Base-by-base conservation (phyloP, 1,140 invertebrate species). In the Anthonomus grandis region DNA sequence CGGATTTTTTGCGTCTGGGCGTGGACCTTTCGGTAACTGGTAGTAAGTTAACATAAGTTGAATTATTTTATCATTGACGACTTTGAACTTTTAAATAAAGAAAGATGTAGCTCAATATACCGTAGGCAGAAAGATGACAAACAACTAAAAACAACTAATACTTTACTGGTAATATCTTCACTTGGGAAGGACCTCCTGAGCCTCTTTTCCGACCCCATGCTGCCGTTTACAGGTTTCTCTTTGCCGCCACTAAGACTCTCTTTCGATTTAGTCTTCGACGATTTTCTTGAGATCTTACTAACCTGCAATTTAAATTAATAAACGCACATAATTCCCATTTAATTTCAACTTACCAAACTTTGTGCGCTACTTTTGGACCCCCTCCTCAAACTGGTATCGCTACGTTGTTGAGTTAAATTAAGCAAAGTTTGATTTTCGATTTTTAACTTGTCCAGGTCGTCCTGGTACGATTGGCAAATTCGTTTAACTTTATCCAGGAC, bases 401-500 rank as follows among this genome's bases (percentile, higher is more conserved):
- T 57, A 23, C 54, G 44, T 13, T 27, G 15, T 17, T 44, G 31
- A 22, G 50, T 37, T n/a, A n/a, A n/a, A n/a, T n/a, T n/a, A 19
- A 38, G 4, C 10, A 49, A 57, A 6, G 19, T 13, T 54, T 54
- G 31, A 24, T 57, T 51, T 52, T 57, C 60, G 2, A 18, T 22
- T 22, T 38, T 19, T n/a, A 62, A 34, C 12, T 46, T 48, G 1
- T 44, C 41, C 18, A 48, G 61, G 17, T 65, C 57, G n/a, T 24
- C 36, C 42, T 63, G 56, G 13, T 49, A 31, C 17, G 58, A 34
- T 13, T 62, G 56, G 25, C 54, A 68, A 15, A 64, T 27, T 8
- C 42, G 39, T 49, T 60, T 68, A 19, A 70, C 58, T 3, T 62
- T 42, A 42, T 67, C 46, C 19, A 70, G 54, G 4, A 63, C 50